Base-by-base conservation (phyloP, 2,113 vertebrate genomes). In the Bos indicus region DNA sequence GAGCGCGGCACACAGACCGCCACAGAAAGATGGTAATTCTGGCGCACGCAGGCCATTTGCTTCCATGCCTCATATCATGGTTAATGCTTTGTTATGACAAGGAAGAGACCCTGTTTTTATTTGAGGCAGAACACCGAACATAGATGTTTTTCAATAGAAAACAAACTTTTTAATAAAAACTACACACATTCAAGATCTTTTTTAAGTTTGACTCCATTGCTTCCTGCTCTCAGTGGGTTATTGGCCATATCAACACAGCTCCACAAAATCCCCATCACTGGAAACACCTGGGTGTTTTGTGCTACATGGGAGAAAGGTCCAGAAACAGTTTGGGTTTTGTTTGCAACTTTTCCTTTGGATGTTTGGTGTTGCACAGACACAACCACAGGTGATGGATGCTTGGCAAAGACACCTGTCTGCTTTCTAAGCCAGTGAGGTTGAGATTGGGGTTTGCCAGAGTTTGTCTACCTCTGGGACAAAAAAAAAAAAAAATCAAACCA, bases 401-500 rank as follows among this genome's bases (percentile, higher is more conserved):
- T 95, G 84, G 57, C 91, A 48, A 88, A 84, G 95, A 92, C 82
- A 94, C 94, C 97, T 96, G 98, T 99, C 98, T 99, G 99, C 98
- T 99, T 99, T 98, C 98, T 97, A 98, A 98, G 98, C 98, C 98
- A 98, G 98, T 98, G 98, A 99, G 98, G 98, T 98, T 98, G 97
- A 98, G 97, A 98, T 91, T 96, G 98, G 98, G 98, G 93, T 98
- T 98, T 98, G 98, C 99, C 99, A 99, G 99, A 99, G 99, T 98
- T 98, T 97, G 97, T 99, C 99, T 99, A 99, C 98, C 99, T 99
- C 99, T 99, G 98, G 99, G 95, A 98, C 97, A 98, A 86, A 94
- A 83, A 60, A 89, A 83, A 90, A 48, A 48, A 48, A 52, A 51
- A 91, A 97, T 94, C 77, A 98, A 98, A 96, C 92, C 94, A 98